Evolutionary conservation across 2,888 invertebrate species (phyloP).

Genomic region (Meghimatium bilineatum): DNA sequence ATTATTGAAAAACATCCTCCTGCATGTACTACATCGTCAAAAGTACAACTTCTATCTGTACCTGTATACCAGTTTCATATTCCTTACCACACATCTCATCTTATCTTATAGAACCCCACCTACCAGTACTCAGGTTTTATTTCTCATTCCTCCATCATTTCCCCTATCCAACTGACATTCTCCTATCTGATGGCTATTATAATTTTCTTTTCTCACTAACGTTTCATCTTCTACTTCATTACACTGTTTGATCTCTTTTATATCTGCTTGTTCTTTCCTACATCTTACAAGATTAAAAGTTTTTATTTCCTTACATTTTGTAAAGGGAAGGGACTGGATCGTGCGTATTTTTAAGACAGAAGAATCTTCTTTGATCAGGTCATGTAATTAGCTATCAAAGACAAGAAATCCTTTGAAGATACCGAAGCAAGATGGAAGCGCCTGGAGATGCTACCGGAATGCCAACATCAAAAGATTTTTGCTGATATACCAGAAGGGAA

Average conservation of each 20-base stretch:
- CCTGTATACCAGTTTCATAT: neutral
- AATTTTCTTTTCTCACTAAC: neutral
- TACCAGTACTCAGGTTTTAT: neutral
- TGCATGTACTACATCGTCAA: too few species aligned
- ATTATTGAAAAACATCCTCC: too few species aligned
- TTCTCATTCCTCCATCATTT: too few species aligned
- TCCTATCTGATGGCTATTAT: neutral
- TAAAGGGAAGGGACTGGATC: neutral
- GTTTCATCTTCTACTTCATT: neutral
- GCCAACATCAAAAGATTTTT: constrained; percentile 22
- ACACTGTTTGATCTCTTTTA: neutral
- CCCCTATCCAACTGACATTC: neutral
- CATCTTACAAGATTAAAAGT: neutral
- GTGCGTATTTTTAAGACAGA: constrained; percentile 4
- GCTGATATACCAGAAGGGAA: constrained; percentile 10
- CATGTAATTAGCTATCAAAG: constrained; percentile 31
- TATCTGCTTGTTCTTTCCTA: neutral
- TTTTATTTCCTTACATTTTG: neutral
- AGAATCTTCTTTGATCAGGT: constrained; percentile 24
- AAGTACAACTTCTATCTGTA: neutral
- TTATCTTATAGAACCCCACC: neutral
- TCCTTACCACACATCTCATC: neutral
- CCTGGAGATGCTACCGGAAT: constrained; percentile 15
- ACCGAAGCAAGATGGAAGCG: constrained; percentile 18
- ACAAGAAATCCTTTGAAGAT: constrained; percentile 15